phyloP scores from a whole-genome alignment of 2,797 vertebrate genomes.

The Muscicapa comitata region DNA sequence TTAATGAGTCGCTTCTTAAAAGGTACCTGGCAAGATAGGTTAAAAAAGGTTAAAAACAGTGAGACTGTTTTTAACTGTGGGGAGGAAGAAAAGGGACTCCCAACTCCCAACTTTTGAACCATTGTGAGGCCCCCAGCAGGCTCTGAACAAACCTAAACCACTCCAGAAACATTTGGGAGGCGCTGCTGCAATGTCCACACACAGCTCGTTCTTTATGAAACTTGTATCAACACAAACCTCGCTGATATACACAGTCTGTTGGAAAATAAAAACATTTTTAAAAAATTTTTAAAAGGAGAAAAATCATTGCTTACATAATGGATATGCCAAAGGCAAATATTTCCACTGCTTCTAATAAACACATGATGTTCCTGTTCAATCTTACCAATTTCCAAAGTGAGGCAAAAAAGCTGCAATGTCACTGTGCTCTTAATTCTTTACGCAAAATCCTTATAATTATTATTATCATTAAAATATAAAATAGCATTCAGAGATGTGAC shows the following conservation, averaged over 20 bases:
- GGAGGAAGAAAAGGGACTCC: fast-evolving
- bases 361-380: not conserved
- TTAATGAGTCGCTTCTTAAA: not conserved
- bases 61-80: not conserved
- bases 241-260: not conserved
- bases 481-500: not conserved
- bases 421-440: not conserved
- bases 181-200: not conserved
- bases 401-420: not conserved
- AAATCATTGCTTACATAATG: not conserved
- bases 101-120: not conserved
- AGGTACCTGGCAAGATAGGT: not conserved
- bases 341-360: not conserved
- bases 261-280: not conserved
- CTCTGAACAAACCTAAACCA: not conserved
- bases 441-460: not conserved
- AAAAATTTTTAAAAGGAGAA: not conserved
- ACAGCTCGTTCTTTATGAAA: not conserved
- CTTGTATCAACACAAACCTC: not conserved
- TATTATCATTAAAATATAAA: not conserved
- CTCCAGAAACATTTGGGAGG: not conserved
- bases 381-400: not conserved
- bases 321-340: not conserved
- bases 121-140: not conserved
- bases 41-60: not conserved